Evolutionary conservation across 2,113 vertebrate genomes (phyloP).

Genomic region (Theristicus caerulescens): DNA sequence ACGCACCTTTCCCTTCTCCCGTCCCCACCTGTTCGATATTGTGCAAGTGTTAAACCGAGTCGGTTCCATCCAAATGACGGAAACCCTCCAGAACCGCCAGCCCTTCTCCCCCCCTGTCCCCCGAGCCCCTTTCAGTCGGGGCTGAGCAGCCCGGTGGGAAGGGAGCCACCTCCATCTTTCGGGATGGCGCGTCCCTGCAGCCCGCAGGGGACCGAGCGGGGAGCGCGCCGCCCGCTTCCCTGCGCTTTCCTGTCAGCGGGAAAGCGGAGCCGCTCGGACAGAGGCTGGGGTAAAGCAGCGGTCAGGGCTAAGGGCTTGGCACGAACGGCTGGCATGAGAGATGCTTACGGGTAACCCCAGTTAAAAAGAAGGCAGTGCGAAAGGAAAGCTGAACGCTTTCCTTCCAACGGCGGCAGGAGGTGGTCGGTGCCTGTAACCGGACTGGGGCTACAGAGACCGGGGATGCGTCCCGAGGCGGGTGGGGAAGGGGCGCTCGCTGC

Average conservation of each 20-base stretch:
- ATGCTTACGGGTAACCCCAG: neutral
- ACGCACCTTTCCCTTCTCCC: neutral
- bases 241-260: accelerated
- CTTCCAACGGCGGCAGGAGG: neutral
- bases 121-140: too few species aligned
- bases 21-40: neutral
- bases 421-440: neutral
- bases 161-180: neutral
- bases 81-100: neutral
- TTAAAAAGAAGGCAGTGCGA: neutral
- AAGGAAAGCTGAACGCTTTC: neutral
- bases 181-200: neutral
- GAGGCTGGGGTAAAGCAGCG: neutral
- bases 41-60: neutral
- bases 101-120: neutral
- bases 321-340: too few species aligned
- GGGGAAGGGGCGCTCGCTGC: neutral
- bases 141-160: neutral
- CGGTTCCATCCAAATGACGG: too few species aligned
- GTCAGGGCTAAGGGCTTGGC: neutral
- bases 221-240: neutral
- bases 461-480: neutral
- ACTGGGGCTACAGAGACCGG: too few species aligned
- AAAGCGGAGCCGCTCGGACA: neutral
- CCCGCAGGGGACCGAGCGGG: neutral